A percentile compares a stretch with the other conserved stretches of the same genome.
Conservation (phyloP, 2,797 vertebrate genomes). For the Hippopotamyrus pictus region DNA sequence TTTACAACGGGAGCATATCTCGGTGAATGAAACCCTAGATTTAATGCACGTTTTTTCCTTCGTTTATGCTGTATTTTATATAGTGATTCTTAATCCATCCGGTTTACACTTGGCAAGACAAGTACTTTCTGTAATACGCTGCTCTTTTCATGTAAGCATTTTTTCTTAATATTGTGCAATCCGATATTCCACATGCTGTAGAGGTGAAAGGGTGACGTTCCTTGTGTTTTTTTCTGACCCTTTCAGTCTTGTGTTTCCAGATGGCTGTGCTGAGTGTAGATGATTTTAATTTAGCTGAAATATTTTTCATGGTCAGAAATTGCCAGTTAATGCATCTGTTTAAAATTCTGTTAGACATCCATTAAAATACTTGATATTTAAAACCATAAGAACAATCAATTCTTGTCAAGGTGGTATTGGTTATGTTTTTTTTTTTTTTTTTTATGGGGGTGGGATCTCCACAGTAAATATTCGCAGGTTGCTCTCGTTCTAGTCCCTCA, state of each 20-base stretch:
- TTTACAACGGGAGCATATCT: not conserved
- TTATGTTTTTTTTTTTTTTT: not conserved
- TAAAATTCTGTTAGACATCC: not conserved
- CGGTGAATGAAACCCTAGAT: not conserved
- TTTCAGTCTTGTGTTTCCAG: not conserved
- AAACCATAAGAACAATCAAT: not conserved
- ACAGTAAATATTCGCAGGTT: not conserved
- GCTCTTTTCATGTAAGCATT: not conserved
- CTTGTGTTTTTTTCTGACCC: not conserved
- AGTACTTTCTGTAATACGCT: not conserved
- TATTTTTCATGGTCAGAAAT: not conserved
- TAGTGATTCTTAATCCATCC: not conserved
- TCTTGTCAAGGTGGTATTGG: not conserved
- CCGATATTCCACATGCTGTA: not conserved
- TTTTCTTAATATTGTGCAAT: conserved; percentile 1
- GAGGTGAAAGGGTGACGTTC: not conserved
- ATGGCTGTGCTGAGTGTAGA: not conserved
- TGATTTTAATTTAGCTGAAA: not conserved
- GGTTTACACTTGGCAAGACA: not conserved
- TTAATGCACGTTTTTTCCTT: not conserved
- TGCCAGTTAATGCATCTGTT: not conserved
- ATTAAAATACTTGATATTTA: not conserved
- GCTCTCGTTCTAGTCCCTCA: not conserved
- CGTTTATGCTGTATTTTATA: not conserved
- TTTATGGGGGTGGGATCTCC: not conserved